Percentiles rank a stretch among this genome's conserved stretches.
phyloP scores from a whole-genome alignment of 2,113 vertebrate species.

The Pterocles gutturalis region DNA sequence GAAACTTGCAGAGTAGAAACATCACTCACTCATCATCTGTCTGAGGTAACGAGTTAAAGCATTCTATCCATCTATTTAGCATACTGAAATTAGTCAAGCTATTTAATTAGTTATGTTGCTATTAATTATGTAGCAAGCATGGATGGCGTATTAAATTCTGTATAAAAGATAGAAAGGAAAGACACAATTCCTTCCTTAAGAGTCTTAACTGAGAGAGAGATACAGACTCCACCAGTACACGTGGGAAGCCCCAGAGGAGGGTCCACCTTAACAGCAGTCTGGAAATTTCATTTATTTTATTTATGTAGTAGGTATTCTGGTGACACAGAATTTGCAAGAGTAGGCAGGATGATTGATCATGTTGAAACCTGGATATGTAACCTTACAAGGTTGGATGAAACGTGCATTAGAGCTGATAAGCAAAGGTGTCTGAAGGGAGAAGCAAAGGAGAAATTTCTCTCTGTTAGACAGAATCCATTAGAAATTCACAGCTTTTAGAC shows the following conservation, averaged over 20 bases:
- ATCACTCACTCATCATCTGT: fast-evolving
- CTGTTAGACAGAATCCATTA: not conserved
- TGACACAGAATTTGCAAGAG: not conserved
- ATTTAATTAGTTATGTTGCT: not conserved
- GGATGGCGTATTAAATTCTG: not conserved
- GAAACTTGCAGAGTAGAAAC: not conserved
- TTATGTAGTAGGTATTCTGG: not conserved
- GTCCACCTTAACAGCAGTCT: not conserved
- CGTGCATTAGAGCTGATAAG: not conserved
- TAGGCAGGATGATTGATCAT: not conserved
- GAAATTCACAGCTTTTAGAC: not conserved
- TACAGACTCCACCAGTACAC: not conserved
- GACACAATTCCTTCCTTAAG: fast-evolving
- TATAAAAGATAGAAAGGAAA: not conserved
- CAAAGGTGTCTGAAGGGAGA: not conserved
- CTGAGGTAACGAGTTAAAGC: not conserved
- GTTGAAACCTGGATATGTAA: not conserved
- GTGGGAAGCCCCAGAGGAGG: not conserved
- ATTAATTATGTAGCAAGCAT: not conserved
- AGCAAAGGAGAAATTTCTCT: not conserved
- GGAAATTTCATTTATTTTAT: not conserved
- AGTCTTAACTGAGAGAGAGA: not conserved
- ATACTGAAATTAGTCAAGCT: not conserved
- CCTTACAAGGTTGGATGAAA: not conserved
- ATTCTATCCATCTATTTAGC: not conserved